These are phyloP conservation scores for Athene noctua DNA, from an alignment of 2,113 vertebrate species.

Conservation along the genomic window DNA sequence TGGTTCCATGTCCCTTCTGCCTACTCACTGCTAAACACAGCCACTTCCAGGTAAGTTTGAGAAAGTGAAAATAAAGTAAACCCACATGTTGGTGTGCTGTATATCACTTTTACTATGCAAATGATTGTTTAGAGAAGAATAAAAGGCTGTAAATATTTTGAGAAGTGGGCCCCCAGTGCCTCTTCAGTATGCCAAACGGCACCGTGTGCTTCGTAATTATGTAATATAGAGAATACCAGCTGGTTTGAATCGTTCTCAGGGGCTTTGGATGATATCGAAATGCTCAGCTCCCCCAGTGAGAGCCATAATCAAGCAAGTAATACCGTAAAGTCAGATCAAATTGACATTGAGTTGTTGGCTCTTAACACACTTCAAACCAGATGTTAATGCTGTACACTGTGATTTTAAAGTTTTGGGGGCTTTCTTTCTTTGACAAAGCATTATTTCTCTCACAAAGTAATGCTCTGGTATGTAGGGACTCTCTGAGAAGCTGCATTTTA, in stretches of 20 bases:
- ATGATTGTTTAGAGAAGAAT: slow-evolving; percentile 82
- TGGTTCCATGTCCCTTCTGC: neutral
- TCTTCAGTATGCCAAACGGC: slow-evolving; percentile 76
- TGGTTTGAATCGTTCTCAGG: slow-evolving; percentile 74
- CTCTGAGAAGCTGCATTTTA: neutral
- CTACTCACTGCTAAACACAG: slow-evolving; percentile 33
- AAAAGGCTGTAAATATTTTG: slow-evolving; percentile 84
- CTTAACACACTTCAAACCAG: slow-evolving; percentile 71
- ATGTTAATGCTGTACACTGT: slow-evolving; percentile 56
- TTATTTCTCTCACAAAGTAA: neutral
- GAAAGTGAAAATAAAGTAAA: slow-evolving; percentile 61
- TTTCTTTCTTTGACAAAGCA: neutral
- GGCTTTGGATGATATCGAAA: slow-evolving; percentile 68
- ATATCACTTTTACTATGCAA: slow-evolving; percentile 77
- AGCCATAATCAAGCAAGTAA: slow-evolving; percentile 70
- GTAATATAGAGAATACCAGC: slow-evolving; percentile 79
- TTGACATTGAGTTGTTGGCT: slow-evolving; percentile 74
- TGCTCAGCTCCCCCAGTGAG: slow-evolving; percentile 59
- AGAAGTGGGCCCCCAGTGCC: slow-evolving; percentile 77
- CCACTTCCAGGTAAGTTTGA: slow-evolving; percentile 31
- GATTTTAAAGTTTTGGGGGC: neutral
- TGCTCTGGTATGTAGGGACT: neutral
- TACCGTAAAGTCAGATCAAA: slow-evolving; percentile 68
- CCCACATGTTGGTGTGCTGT: slow-evolving; percentile 33
- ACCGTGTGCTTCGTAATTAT: slow-evolving; percentile 72